Conservation (phyloP, 2,797 vertebrate species). For the Sebastes kiyomatsui region DNA sequence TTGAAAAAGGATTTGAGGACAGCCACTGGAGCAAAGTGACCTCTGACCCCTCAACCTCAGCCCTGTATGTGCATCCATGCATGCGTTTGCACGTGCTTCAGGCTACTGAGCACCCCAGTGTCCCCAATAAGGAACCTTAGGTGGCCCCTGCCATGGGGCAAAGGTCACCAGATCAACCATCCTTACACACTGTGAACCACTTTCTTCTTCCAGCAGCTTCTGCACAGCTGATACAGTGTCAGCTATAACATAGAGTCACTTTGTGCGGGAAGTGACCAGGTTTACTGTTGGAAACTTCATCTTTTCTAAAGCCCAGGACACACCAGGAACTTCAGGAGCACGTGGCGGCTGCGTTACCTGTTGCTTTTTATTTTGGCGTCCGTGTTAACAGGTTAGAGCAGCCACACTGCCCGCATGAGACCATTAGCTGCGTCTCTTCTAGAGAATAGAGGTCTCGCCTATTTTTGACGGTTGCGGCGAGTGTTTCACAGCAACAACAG, state of each 20-base stretch:
- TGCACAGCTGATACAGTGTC: background rate
- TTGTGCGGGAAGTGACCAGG: background rate
- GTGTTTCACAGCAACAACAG: too few relatives aligned
- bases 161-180: slow-evolving; percentile 18
- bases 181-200: background rate
- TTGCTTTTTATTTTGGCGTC: too few relatives aligned
- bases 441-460: too few relatives aligned
- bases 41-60: slow-evolving; percentile 32
- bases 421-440: too few relatives aligned
- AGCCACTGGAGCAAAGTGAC: slow-evolving; percentile 43
- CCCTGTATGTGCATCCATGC: slow-evolving; percentile 11
- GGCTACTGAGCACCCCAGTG: background rate
- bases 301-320: background rate
- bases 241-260: background rate
- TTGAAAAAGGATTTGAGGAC: slow-evolving; percentile 6
- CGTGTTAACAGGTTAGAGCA: too few relatives aligned
- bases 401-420: too few relatives aligned
- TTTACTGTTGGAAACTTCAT: background rate
- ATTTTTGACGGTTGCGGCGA: too few relatives aligned
- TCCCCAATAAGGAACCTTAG: background rate
- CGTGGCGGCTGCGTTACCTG: too few relatives aligned
- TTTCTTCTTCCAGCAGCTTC: background rate
- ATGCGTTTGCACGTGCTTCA: slow-evolving; percentile 14
- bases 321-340: too few relatives aligned
- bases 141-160: slow-evolving; percentile 1